Base-by-base conservation (phyloP, 1,140 invertebrate genomes). In the Leguminivora glycinivorella region DNA sequence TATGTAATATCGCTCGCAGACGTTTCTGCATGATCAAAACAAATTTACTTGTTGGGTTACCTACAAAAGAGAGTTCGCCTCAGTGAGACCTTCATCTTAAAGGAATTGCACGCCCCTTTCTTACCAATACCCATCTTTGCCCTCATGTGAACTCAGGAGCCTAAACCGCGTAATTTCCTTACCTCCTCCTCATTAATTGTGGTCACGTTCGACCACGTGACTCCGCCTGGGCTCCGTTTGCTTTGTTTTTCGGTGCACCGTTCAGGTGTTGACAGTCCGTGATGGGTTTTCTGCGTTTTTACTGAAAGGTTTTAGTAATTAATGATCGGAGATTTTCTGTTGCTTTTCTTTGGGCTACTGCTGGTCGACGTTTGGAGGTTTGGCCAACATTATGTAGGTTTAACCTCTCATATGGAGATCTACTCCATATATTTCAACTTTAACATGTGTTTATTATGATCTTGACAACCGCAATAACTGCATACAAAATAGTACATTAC, bases 161-260 rank as follows among this genome's bases (percentile, higher is more conserved):
- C 71, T 67, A 74, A 70, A 60, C 63, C 63, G 70, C 70, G 75
- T 75, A 77, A 77, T 77, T 79, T 78, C 72, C 74, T 75, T 75
- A 74, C 75, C 75, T 77, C 69, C 56, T 70, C 38, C 75, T 77
- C 75, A 79, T 79, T 79, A 75, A 79, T 77, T 77, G 78, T 68
- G 71, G 78, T 77, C 78, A 79, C 78, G 78, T 75, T 72, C 75
- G 25, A 31, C 58, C 24, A 63, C 58, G 58, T 63, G 58, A 63
- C 58, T 63, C 29, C 58, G 58, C 5, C 29, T n/a, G 58, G 58
- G 1, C 58, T 63, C n/a, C 34, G 25, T 63, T 63, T 63, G 58
- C 25, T 63, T 29, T 63, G 58, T 63, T 63, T 63, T 63, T 63
- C 58, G 26, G 58, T 63, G 58, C 58, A 63, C 58, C 58, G 31